Percentiles rank a stretch among this genome's conserved stretches.
Conservation (phyloP, 2,113 vertebrate genomes). For the Sarotherodon lohbergeri region DNA sequence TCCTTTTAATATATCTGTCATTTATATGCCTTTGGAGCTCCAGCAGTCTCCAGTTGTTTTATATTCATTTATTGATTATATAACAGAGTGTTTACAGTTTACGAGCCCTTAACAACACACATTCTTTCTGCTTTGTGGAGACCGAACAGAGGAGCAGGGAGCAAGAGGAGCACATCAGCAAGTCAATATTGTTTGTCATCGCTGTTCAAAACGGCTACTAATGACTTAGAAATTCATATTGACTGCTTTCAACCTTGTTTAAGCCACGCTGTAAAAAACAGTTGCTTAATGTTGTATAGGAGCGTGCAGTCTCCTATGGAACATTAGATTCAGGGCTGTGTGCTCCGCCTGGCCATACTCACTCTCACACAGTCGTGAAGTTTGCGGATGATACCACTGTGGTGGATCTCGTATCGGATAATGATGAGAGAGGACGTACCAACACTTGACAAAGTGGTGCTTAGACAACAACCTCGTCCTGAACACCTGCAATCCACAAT, state of each 20-base stretch:
- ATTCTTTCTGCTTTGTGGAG: neutral
- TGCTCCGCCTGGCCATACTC: neutral
- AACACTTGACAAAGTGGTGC: neutral
- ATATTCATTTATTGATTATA: constrained; percentile 8
- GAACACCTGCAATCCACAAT: neutral
- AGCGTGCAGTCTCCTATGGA: neutral
- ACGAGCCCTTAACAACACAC: neutral
- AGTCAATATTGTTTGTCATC: neutral
- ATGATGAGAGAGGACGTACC: neutral
- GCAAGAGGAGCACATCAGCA: neutral
- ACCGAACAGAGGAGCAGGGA: neutral
- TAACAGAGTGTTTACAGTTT: neutral
- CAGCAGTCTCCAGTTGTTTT: neutral
- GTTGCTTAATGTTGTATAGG: neutral
- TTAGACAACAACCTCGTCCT: neutral
- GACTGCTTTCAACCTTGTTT: neutral
- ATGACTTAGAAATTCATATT: neutral
- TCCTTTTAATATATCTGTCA: neutral
- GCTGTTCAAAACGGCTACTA: neutral
- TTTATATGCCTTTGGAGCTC: neutral
- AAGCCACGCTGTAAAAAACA: neutral
- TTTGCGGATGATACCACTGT: neutral
- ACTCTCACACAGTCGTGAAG: neutral
- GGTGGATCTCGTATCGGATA: neutral
- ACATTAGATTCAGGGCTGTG: neutral